These are phyloP conservation scores for Ascaphus truei DNA, from an alignment of 2,113 vertebrate species.

Conservation along the genomic window DNA sequence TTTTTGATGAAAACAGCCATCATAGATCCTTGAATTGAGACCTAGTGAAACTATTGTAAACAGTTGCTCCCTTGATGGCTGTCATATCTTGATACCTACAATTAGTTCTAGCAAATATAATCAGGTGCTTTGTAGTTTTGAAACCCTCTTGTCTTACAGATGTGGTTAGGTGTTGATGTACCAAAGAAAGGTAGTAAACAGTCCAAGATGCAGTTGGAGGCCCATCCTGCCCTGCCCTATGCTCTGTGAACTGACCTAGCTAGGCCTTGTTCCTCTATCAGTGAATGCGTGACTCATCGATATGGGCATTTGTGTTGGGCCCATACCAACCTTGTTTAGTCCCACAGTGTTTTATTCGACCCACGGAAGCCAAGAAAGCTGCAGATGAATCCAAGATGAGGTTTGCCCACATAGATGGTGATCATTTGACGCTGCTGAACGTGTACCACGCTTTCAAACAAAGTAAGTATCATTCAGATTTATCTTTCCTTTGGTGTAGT, in stretches of 20 bases:
- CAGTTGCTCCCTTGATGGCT: slow-evolving; percentile 60
- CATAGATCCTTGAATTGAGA: slow-evolving; percentile 58
- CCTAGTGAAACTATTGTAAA: slow-evolving; percentile 40
- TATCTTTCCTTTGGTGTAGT: too few relatives aligned
- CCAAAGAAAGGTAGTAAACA: slow-evolving; percentile 82
- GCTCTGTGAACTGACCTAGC: slow-evolving; percentile 91
- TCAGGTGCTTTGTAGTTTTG: slow-evolving; percentile 75
- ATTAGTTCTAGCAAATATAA: slow-evolving; percentile 66
- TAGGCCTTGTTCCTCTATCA: slow-evolving; percentile 94
- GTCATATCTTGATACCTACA: slow-evolving; percentile 64
- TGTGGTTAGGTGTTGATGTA: slow-evolving; percentile 85
- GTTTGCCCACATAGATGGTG: slow-evolving; percentile 96
- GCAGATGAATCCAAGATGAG: slow-evolving; percentile 97
- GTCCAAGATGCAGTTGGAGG: slow-evolving; percentile 81
- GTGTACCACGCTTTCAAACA: slow-evolving; percentile 98
- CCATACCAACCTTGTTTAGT: slow-evolving; percentile 99
- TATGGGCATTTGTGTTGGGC: slow-evolving; percentile 98
- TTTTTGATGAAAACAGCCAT: slow-evolving; percentile 65
- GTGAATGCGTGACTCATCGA: slow-evolving; percentile 97
- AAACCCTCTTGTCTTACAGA: slow-evolving; percentile 85
- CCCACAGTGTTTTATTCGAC: slow-evolving; percentile 98
- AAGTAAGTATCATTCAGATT: slow-evolving; percentile 73
- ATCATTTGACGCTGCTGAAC: slow-evolving; percentile 96
- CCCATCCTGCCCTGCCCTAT: slow-evolving; percentile 83
- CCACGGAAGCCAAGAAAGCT: slow-evolving; percentile 96